Conservation (phyloP, 2,888 invertebrate genomes). For the Thysanoteuthis rhombus region DNA sequence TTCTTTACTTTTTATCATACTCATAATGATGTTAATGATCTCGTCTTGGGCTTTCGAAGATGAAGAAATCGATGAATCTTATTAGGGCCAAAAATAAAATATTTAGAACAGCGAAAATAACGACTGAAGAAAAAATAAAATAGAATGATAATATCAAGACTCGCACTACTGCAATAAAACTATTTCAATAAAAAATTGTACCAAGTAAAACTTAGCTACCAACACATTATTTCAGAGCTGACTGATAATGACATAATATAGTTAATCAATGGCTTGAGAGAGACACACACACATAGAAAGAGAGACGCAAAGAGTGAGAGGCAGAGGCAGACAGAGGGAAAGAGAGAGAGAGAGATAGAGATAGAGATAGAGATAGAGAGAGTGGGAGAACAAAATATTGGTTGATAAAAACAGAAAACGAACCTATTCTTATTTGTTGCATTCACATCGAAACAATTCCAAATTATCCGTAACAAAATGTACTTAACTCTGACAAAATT, state of each 20-base stretch:
- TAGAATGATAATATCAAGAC: background rate
- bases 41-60: background rate
- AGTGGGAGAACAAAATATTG: background rate
- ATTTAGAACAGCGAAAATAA: background rate
- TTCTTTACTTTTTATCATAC: background rate
- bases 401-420: background rate
- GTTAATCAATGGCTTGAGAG: no score
- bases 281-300: no score
- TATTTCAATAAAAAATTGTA: background rate
- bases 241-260: background rate
- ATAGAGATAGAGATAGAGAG: no score
- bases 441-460: background rate
- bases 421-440: background rate
- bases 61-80: background rate
- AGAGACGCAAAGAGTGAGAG: no score
- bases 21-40: background rate
- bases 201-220: background rate
- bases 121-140: background rate
- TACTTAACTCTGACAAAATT: no score
- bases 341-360: no score
- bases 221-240: background rate
- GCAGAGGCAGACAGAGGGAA: no score
- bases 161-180: background rate
- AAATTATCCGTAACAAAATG: background rate
- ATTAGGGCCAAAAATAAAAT: background rate